Evolutionary conservation across 2,113 vertebrate genomes (phyloP), one percentile per base, ranked within the genome.

Genomic region (Muscicapa adusta): DNA sequence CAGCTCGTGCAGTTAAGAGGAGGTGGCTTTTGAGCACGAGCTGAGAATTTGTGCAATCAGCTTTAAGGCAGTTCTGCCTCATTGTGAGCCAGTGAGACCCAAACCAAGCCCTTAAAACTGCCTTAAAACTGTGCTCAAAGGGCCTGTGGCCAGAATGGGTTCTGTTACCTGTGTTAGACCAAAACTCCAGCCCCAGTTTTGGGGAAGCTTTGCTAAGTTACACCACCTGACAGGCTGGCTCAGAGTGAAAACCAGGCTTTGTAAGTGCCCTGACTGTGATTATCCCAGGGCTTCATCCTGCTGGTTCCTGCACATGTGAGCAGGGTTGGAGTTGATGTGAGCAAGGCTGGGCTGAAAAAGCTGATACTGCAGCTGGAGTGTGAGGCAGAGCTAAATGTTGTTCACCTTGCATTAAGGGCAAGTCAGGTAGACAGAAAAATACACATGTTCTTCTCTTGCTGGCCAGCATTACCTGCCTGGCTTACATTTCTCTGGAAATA

Each of bases 41-140:
- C 33, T 73, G 36, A 43, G 28, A 60, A 53, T 51, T 48, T n/a
- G 28, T 47, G 38, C 38, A 6, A 5, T 47, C 25, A n/a, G n/a
- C 42, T 91, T 62, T 38, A 24, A 14, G 9, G 25, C 18, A 43
- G 28, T 36, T 84, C 24, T 81, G 26, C 24, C 43, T 67, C 45
- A 1, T 60, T 0, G 0, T 18, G 61, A 45, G 48, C 26, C 34
- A 38, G 14, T 7, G 43, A 70, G 38, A 85, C 9, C 47, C 3
- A 14, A 68, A 18, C 12, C 12, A 1, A 68, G 8, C 10, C 17
- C 31, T 54, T 28, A 1, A 8, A 67, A 81, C 14, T 26, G 5
- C 13, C 25, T 45, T 45, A 45, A 45, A 45, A 20, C 43, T 16
- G 18, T 40, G 50, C 20, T 25, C 26, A 26, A 16, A 38, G 29